Evolutionary conservation across 2,797 vertebrate genomes (phyloP).

Genomic region (Botia almorhae): DNA sequence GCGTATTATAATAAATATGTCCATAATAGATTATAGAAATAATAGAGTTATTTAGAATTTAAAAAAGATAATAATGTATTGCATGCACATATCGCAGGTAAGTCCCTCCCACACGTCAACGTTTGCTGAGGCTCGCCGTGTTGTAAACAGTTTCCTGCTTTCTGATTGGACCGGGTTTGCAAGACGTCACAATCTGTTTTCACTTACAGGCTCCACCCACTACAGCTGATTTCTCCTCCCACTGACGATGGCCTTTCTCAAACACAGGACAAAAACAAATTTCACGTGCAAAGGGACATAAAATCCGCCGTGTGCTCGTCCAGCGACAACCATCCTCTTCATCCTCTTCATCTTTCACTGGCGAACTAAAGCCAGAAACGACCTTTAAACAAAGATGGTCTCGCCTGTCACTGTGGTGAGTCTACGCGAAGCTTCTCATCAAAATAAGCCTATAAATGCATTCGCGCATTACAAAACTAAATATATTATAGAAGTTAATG

Average conservation of each 20-base stretch:
- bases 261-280: constrained; percentile 80
- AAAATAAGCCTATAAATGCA: not conserved
- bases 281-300: constrained; percentile 64
- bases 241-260: constrained; percentile 65
- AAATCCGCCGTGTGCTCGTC: constrained; percentile 22
- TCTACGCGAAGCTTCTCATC: constrained; percentile 22
- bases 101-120: constrained; percentile 38
- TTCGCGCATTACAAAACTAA: not conserved
- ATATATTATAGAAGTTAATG: not conserved
- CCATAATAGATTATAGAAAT: no score
- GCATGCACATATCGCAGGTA: constrained; percentile 37
- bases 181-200: constrained; percentile 38
- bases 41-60: no score
- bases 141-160: not conserved
- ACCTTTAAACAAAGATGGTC: constrained; percentile 73
- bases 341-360: not conserved
- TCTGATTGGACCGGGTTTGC: constrained; percentile 66
- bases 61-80: no score
- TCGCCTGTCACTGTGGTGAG: constrained; percentile 84
- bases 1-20: no score
- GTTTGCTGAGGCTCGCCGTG: constrained; percentile 27
- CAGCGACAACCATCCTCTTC: not conserved
- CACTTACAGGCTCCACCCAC: constrained; percentile 12
- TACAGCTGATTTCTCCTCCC: constrained; percentile 50
- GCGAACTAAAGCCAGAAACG: not conserved